Percentiles rank a stretch among this genome's conserved stretches.
phyloP scores from a whole-genome alignment of 1,140 invertebrate genomes.

The Colletes gigas region DNA sequence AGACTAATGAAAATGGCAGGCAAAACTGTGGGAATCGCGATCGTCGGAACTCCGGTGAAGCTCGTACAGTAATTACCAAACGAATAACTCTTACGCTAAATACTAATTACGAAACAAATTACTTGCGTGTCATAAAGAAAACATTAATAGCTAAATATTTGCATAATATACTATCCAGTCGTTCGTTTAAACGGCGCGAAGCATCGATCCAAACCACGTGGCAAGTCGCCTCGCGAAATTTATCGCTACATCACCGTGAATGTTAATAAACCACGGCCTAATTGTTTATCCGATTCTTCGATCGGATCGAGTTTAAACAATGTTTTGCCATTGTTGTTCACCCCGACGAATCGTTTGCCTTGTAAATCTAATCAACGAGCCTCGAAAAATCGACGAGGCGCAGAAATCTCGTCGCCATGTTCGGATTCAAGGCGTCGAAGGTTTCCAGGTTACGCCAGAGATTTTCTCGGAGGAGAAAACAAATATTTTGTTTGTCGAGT shows the following conservation, averaged over 20 bases:
- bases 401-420: no score
- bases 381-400: no score
- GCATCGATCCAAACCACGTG: conserved; percentile 17
- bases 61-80: conserved; percentile 43
- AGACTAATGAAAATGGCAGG: conserved; percentile 51
- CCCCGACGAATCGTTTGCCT: background rate
- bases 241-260: conserved; percentile 42
- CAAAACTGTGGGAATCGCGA: conserved; percentile 40
- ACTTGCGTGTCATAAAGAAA: conserved; percentile 51
- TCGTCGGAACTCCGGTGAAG: background rate
- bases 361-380: background rate
- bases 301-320: conserved; percentile 2
- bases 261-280: conserved; percentile 38
- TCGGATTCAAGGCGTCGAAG: no score
- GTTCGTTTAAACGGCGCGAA: conserved; percentile 16
- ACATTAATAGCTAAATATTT: conserved; percentile 55
- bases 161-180: conserved; percentile 49
- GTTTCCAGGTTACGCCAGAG: no score
- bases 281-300: conserved; percentile 35
- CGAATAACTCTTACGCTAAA: conserved; percentile 53
- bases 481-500: no score
- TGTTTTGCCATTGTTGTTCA: background rate
- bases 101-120: conserved; percentile 55
- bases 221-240: conserved; percentile 34
- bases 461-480: no score